A percentile compares a stretch with the other conserved stretches of the same genome.
phyloP scores from a whole-genome alignment of 2,888 invertebrate genomes.

The Colletes collaris region DNA sequence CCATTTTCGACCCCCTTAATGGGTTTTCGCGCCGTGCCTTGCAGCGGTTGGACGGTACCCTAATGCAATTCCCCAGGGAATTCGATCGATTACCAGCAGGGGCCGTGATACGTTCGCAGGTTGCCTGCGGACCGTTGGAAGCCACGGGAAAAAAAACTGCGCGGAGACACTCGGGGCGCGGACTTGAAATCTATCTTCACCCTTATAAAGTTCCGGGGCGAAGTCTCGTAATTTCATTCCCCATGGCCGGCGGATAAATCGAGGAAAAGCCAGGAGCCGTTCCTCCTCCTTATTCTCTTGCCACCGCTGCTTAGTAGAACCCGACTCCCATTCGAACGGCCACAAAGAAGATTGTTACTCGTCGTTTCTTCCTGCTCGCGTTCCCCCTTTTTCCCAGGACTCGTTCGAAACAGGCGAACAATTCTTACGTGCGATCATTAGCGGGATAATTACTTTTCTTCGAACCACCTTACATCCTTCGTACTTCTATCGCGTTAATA shows the following conservation, averaged over 20 bases:
- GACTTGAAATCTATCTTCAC: slow-evolving; percentile 51
- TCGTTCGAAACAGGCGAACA: neutral
- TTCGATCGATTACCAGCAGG: neutral
- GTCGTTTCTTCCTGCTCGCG: slow-evolving; percentile 44
- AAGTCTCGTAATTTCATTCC: slow-evolving; percentile 64
- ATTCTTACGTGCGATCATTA: neutral
- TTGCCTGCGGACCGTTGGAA: neutral
- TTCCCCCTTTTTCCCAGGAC: neutral
- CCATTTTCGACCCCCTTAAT: no score
- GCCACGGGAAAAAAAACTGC: slow-evolving; percentile 17
- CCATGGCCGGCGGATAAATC: slow-evolving; percentile 57
- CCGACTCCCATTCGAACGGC: slow-evolving; percentile 24
- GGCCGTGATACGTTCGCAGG: slow-evolving; percentile 1
- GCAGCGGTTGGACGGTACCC: no score
- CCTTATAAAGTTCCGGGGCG: slow-evolving; percentile 44
- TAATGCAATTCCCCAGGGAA: neutral
- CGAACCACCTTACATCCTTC: neutral
- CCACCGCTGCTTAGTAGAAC: slow-evolving; percentile 23
- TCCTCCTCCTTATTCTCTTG: slow-evolving; percentile 27
- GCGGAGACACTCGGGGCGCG: slow-evolving; percentile 13
- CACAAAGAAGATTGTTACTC: slow-evolving; percentile 44
- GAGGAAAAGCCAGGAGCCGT: slow-evolving; percentile 44
- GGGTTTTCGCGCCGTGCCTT: neutral
- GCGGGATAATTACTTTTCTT: neutral
- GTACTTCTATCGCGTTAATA: no score